These are phyloP conservation scores for Drosophila nr. perissopoda DNA, from an alignment of 2,888 invertebrate species.

Conservation along the genomic window DNA sequence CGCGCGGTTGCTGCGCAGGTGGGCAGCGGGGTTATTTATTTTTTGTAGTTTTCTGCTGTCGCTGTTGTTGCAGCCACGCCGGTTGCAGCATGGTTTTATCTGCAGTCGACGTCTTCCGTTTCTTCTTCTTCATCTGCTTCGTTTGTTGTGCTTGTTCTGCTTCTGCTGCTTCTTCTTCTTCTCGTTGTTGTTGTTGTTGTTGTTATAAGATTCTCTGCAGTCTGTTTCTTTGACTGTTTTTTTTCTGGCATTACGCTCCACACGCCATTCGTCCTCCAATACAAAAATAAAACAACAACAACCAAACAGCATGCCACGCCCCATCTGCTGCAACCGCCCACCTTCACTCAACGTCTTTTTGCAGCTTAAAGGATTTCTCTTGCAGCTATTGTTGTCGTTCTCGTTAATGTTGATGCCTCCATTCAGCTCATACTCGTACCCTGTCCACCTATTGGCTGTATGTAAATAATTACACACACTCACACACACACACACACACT, in stretches of 20 bases:
- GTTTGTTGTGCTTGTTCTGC: slow-evolving; percentile 36
- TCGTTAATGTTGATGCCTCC: slow-evolving; percentile 17
- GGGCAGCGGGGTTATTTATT: slow-evolving; percentile 39
- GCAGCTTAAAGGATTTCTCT: slow-evolving; percentile 63
- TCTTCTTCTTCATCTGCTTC: slow-evolving; percentile 30
- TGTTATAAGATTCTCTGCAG: slow-evolving; percentile 37
- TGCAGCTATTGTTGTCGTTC: slow-evolving; percentile 28
- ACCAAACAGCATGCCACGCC: slow-evolving; percentile 49
- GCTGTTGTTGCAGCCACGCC: slow-evolving; percentile 57
- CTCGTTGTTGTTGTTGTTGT: slow-evolving; percentile 31
- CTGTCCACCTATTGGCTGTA: slow-evolving; percentile 6
- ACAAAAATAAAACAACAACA: slow-evolving; percentile 41
- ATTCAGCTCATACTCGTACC: slow-evolving; percentile 13
- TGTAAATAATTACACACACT: not conserved
- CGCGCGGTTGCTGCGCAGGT: slow-evolving; percentile 61
- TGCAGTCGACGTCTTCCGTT: slow-evolving; percentile 35
- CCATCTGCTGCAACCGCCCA: slow-evolving; percentile 52
- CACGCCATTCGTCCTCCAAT: slow-evolving; percentile 77
- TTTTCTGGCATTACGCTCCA: slow-evolving; percentile 69
- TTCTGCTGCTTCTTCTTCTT: slow-evolving; percentile 24
- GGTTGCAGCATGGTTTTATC: slow-evolving; percentile 75
- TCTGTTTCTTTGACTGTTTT: slow-evolving; percentile 56
- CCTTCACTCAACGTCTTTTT: slow-evolving; percentile 46
- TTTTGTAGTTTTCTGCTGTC: slow-evolving; percentile 43
- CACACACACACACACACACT: not conserved